These are phyloP conservation scores for Epinephelus awoara DNA, from an alignment of 2,797 vertebrate species.

Conservation along the genomic window DNA sequence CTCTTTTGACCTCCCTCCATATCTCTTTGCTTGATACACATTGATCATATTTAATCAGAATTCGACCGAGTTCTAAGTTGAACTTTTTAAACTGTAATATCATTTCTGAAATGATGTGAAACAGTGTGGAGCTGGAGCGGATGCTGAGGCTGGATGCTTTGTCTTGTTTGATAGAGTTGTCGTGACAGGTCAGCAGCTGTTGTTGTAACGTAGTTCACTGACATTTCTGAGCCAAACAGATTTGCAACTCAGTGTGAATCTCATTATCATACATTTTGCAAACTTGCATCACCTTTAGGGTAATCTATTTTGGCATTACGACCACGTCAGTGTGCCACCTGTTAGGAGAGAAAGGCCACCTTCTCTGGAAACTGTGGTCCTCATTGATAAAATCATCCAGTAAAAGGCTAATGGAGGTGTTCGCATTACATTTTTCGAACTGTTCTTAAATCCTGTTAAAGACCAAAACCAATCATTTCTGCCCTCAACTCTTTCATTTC, in stretches of 20 bases:
- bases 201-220: constrained; percentile 52
- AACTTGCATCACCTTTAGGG: constrained; percentile 67
- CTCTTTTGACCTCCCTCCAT: constrained; percentile 51
- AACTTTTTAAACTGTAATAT: constrained; percentile 48
- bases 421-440: constrained; percentile 1
- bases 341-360: constrained; percentile 39
- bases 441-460: background rate
- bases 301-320: constrained; percentile 65
- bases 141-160: constrained; percentile 49
- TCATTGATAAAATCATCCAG: constrained; percentile 37
- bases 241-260: constrained; percentile 74
- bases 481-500: background rate
- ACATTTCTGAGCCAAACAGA: constrained; percentile 70
- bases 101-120: constrained; percentile 36
- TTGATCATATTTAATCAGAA: constrained; percentile 58
- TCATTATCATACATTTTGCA: constrained; percentile 78
- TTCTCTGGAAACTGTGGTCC: constrained; percentile 27
- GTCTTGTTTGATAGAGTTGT: constrained; percentile 69
- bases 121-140: constrained; percentile 40
- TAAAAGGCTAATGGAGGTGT: constrained; percentile 30
- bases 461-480: background rate
- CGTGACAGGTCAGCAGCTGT: constrained; percentile 68
- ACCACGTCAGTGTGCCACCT: constrained; percentile 47
- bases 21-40: constrained; percentile 40
- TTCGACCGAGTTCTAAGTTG: constrained; percentile 40